Evolutionary conservation across 2,888 invertebrate species (phyloP).

Genomic region (Thalpophila matura): DNA sequence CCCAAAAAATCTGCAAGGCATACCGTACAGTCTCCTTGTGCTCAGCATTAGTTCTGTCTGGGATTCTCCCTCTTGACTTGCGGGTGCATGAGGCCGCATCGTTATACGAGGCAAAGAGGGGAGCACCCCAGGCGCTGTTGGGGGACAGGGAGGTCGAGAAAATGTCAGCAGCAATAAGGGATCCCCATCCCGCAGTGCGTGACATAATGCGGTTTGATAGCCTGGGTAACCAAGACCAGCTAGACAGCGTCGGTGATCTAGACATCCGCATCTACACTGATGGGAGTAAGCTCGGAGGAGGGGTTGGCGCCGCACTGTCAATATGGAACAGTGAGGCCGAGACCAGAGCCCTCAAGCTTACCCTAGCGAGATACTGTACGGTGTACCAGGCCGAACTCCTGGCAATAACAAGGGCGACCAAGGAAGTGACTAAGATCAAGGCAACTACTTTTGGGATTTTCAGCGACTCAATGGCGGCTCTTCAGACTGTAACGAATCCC

Average conservation of each 20-base stretch:
- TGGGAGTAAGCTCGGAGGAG: background rate
- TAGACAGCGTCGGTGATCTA: background rate
- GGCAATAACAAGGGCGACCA: background rate
- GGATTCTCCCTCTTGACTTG: no score
- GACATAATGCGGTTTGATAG: background rate
- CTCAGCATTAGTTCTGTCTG: no score
- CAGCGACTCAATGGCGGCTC: conserved; percentile 11
- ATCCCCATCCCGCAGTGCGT: background rate
- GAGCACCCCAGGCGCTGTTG: background rate
- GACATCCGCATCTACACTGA: background rate
- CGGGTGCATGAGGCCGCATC: background rate
- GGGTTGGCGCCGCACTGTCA: conserved; percentile 1
- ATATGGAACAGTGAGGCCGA: conserved; percentile 2
- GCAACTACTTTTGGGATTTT: background rate
- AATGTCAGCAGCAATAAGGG: background rate
- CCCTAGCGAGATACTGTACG: background rate
- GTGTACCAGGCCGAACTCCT: conserved; percentile 5
- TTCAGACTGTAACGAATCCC: conserved; percentile 1
- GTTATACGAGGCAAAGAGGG: background rate
- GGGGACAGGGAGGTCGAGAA: background rate
- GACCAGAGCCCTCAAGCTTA: background rate
- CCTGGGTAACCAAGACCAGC: background rate
- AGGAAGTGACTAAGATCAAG: background rate
- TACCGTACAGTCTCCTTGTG: no score
- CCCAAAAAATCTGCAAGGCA: background rate